These are phyloP conservation scores for Peromyscus melanophrys DNA, from an alignment of 2,797 vertebrate species.

Conservation along the genomic window DNA sequence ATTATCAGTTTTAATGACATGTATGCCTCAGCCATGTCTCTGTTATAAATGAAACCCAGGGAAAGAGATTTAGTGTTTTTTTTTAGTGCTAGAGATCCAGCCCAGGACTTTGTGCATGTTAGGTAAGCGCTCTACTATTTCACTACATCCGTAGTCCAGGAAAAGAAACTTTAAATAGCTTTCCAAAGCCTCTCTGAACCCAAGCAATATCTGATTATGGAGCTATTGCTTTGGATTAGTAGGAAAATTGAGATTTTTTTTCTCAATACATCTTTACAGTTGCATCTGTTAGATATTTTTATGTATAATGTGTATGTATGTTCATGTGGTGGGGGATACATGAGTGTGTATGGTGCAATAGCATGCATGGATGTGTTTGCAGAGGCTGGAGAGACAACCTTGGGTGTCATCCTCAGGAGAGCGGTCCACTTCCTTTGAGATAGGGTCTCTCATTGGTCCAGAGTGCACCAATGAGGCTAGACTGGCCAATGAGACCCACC, in stretches of 20 bases:
- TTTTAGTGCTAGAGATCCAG: not conserved
- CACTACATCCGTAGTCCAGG: not conserved
- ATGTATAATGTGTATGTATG: not conserved
- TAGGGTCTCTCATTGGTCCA: not conserved
- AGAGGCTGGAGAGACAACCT: not conserved
- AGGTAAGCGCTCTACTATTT: not conserved
- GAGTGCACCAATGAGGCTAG: not conserved
- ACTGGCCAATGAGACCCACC: not conserved
- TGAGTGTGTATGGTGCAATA: not conserved
- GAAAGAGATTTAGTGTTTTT: not conserved
- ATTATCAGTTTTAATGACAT: not conserved
- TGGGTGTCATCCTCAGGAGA: not conserved
- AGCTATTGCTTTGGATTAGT: not conserved
- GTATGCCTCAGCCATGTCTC: not conserved
- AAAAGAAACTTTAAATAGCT: slow-evolving; percentile 16
- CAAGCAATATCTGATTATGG: not conserved
- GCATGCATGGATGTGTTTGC: not conserved
- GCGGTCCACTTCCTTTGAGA: not conserved
- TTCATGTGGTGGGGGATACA: not conserved
- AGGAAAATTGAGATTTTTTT: not conserved
- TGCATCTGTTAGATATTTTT: not conserved
- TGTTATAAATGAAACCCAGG: not conserved
- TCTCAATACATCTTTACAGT: not conserved
- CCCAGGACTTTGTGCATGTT: too few species aligned
- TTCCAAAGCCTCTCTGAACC: not conserved